Percentiles rank a stretch among this genome's conserved stretches.
phyloP scores from a whole-genome alignment of 2,888 invertebrate species.

The Phaonia tiefii region DNA sequence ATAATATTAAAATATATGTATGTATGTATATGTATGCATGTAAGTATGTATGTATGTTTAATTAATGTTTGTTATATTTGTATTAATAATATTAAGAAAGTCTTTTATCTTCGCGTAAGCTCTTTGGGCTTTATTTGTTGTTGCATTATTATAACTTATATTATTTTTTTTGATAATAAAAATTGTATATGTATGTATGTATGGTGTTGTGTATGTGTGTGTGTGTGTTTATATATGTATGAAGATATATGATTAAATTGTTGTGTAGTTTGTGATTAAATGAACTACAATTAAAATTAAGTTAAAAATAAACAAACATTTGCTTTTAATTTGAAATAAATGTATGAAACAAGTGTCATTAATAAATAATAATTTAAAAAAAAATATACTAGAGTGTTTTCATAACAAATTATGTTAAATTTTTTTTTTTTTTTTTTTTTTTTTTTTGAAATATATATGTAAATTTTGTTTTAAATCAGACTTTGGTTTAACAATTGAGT shows the following conservation, averaged over 20 bases:
- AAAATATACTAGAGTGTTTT: slow-evolving; percentile 64
- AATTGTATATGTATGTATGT: slow-evolving; percentile 53
- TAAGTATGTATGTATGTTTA: slow-evolving; percentile 47
- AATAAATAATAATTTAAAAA: slow-evolving; percentile 51
- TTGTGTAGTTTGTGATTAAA: slow-evolving; percentile 33
- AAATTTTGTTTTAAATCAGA: slow-evolving; percentile 68
- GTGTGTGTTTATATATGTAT: slow-evolving; percentile 20
- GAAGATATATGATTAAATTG: too few species aligned
- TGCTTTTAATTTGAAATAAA: slow-evolving; percentile 19
- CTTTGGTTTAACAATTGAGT: slow-evolving; percentile 68
- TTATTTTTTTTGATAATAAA: slow-evolving; percentile 58
- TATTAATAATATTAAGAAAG: slow-evolving; percentile 65
- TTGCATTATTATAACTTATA: slow-evolving; percentile 46
- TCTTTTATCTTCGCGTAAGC: slow-evolving; percentile 73
- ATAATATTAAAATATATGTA: slow-evolving; percentile 54
- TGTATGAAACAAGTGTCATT: slow-evolving; percentile 47
- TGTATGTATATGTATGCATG: slow-evolving; percentile 46
- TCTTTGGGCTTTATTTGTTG: slow-evolving; percentile 71
- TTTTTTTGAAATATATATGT: slow-evolving; percentile 57
- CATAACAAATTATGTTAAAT: slow-evolving; percentile 59
- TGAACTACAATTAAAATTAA: slow-evolving; percentile 30
- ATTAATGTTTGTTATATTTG: slow-evolving; percentile 28
- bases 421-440: slow-evolving; percentile 51
- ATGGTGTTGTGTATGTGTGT: slow-evolving; percentile 2
- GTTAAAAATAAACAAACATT: slow-evolving; percentile 38